Evolutionary conservation across 2,888 invertebrate species (phyloP).

Genomic region (Melinopterus prodromus): DNA sequence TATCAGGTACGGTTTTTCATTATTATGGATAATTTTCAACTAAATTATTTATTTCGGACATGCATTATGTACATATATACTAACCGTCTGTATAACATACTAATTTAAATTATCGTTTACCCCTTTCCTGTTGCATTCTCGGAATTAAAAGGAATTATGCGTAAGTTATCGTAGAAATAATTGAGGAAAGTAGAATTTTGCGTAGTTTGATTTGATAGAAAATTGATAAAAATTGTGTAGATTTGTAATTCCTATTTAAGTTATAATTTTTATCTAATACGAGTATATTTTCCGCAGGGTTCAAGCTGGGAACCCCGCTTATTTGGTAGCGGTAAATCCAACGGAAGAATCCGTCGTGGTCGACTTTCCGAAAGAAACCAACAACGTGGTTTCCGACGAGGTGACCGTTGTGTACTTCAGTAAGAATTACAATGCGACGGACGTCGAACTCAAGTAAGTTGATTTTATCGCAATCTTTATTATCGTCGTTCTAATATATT

Average conservation of each 20-base stretch:
- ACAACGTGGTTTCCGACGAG: conserved; percentile 64
- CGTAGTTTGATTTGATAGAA: too few species aligned
- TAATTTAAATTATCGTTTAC: conserved; percentile 20
- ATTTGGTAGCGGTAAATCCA: conserved; percentile 77
- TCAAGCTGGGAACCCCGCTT: conserved; percentile 78
- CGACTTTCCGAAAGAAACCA: conserved; percentile 63
- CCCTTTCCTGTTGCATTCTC: conserved; percentile 7
- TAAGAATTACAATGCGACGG: conserved; percentile 61
- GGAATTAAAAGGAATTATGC: conserved; percentile 12
- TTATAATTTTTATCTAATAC: too few species aligned
- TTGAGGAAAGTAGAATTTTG: neutral
- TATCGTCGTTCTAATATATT: conserved; percentile 19
- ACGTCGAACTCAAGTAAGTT: conserved; percentile 61
- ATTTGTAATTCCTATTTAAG: too few species aligned
- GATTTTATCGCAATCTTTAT: conserved; percentile 6
- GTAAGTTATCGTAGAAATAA: neutral
- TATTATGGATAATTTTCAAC: conserved; percentile 12
- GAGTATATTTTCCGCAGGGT: conserved; percentile 62
- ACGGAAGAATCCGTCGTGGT: conserved; percentile 61
- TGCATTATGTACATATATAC: neutral
- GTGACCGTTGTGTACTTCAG: conserved; percentile 70
- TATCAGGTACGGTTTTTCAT: conserved; percentile 67
- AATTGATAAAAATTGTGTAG: too few species aligned
- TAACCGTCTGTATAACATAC: neutral
- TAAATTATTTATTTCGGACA: neutral